A percentile compares a stretch with the other conserved stretches of the same genome.
These are phyloP conservation scores for Oxystoma pomonae DNA, from an alignment of 2,888 invertebrate genomes.

Conservation along the genomic window DNA sequence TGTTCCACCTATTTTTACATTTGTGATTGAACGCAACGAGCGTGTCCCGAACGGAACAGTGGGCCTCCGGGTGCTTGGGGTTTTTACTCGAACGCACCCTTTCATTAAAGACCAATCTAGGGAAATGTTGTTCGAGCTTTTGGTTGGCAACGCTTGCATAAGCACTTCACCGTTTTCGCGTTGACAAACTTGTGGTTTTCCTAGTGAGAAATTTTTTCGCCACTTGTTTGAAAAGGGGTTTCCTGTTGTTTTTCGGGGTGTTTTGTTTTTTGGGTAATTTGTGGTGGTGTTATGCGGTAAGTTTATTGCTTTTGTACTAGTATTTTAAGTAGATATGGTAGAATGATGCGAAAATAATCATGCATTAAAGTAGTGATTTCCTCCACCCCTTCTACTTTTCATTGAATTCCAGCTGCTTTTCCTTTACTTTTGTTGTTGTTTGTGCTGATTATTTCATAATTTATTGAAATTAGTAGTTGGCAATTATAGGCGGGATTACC, in stretches of 20 bases:
- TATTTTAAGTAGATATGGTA: neutral
- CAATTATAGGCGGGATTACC: too few species aligned
- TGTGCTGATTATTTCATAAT: neutral
- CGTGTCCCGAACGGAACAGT: too few species aligned
- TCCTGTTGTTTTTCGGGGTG: neutral
- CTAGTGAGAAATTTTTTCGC: neutral
- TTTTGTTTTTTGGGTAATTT: neutral
- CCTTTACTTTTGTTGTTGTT: neutral
- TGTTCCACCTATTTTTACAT: too few species aligned
- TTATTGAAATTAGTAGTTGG: too few species aligned
- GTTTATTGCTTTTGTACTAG: neutral
- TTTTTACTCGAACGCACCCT: neutral
- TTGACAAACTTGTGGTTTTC: neutral
- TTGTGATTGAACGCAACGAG: too few species aligned
- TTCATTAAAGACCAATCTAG: too few species aligned
- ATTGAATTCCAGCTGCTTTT: neutral
- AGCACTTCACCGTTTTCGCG: constrained; percentile 7
- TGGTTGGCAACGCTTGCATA: constrained; percentile 23
- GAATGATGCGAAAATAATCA: neutral
- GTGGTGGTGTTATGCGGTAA: neutral
- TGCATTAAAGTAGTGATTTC: neutral
- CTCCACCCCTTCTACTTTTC: neutral
- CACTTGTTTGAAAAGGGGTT: neutral
- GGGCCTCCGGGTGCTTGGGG: too few species aligned
- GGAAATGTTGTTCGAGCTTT: too few species aligned